Base-by-base conservation (phyloP, 1,140 invertebrate genomes). In the Conopomorpha cramerella region DNA sequence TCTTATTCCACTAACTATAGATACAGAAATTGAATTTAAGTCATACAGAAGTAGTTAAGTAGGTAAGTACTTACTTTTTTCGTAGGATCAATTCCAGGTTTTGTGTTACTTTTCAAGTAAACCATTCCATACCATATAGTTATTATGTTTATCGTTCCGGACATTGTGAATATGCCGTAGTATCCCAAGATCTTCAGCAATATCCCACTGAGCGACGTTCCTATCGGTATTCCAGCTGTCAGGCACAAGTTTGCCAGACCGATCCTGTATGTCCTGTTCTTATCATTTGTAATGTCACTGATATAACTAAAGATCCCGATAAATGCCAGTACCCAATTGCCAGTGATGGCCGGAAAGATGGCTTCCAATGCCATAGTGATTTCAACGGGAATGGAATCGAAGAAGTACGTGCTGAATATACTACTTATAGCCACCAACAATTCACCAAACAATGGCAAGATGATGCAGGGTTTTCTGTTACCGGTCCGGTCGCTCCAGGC, bases 401-500 rank as follows among this genome's bases (percentile, higher is more conserved):
- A 81, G 46, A 78, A 82, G 27, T 76, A 56, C 1, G 78, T 80
- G 37, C 77, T 81, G 0, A 83, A 26, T 2, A 84, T 68, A 34
- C 81, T 78, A 14, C 77, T 78, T 2, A 77, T 34, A 39, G 55
- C 59, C 3, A 70, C 62, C 12, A 73, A 26, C 6, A 74, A 52
- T 47, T 84, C 82, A 13, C 82, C 82, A 26, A 80, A 33, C 10
- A 84, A 62, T 6, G 81, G 81, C 16, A 82, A 30, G 2, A 83
- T 34, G 26, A 84, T 80, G 38, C 78, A 82, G 3, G 83, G 49
- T 66, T 86, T 86, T 39, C 85, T 55, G 31, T 79, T 76, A 8
- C 81, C 78, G 7, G 82, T 77, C 29, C 74, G 60, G 43, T 84
- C 83, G 46, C 82, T 84, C 82, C 83, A 81, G 11, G 82, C 80